Conservation (phyloP, 2,888 invertebrate species). For the Junonia oenone region DNA sequence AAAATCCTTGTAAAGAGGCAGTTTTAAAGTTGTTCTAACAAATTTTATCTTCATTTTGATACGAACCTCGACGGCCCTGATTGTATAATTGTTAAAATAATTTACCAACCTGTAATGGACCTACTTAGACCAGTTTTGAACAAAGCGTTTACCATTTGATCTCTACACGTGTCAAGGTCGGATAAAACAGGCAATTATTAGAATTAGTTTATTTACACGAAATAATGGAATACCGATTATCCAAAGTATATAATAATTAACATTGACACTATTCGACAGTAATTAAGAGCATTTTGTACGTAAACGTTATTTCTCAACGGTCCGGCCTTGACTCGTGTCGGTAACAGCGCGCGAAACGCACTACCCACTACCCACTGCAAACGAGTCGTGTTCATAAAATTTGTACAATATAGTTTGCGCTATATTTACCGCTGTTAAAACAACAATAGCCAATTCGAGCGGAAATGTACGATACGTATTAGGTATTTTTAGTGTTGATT, state of each 20-base stretch:
- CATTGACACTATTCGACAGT: slow-evolving; percentile 43
- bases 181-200: not conserved
- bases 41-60: not conserved
- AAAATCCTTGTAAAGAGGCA: not conserved
- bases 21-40: not conserved
- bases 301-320: slow-evolving; percentile 45
- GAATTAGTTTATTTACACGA: not conserved
- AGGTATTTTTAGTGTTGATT: slow-evolving; percentile 31
- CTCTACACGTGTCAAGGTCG: slow-evolving; percentile 1
- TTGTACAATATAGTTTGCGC: slow-evolving; percentile 9
- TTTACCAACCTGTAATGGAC: not conserved
- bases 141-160: not conserved
- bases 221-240: slow-evolving; percentile 11
- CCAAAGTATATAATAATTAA: slow-evolving; percentile 28
- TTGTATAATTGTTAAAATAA: not conserved
- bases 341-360: slow-evolving; percentile 26
- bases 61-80: not conserved
- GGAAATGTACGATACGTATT: slow-evolving; percentile 34
- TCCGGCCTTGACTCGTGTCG: slow-evolving; percentile 37
- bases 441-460: slow-evolving; percentile 23
- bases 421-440: slow-evolving; percentile 33
- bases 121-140: not conserved
- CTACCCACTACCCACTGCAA: not conserved
- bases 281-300: slow-evolving; percentile 46
- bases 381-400: not conserved